These are phyloP conservation scores for Morone saxatilis DNA, from an alignment of 2,113 vertebrate genomes.

Conservation along the genomic window DNA sequence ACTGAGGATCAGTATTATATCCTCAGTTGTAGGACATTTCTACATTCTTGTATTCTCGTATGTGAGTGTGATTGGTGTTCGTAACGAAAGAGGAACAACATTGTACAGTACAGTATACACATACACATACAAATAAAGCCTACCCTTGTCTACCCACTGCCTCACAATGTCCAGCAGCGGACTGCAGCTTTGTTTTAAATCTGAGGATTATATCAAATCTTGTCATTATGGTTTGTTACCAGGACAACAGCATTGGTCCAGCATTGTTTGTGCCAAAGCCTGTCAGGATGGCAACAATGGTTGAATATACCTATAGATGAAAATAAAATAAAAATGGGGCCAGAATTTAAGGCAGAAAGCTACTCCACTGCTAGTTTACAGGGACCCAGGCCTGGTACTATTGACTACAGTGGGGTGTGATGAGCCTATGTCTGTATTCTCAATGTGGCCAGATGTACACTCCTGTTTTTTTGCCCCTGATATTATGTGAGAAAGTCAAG, in stretches of 20 bases:
- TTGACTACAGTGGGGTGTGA: conserved; percentile 31
- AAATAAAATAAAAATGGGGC: conserved; percentile 44
- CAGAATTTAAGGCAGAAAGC: conserved; percentile 21
- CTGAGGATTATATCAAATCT: conserved; percentile 65
- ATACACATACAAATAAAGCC: conserved; percentile 34
- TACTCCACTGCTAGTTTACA: conserved; percentile 27
- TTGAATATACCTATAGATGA: conserved; percentile 34
- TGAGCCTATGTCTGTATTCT: conserved; percentile 40
- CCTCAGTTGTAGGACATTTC: background rate
- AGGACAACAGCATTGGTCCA: conserved; percentile 65
- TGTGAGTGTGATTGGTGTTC: background rate
- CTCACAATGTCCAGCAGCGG: conserved; percentile 52
- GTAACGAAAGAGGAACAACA: background rate
- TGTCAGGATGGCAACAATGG: conserved; percentile 9
- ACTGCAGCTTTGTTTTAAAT: conserved; percentile 65
- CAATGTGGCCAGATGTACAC: conserved; percentile 17
- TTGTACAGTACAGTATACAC: background rate
- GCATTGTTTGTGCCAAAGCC: conserved; percentile 41
- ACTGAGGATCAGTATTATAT: background rate
- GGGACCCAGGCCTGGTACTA: background rate
- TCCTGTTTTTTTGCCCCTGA: conserved; percentile 29
- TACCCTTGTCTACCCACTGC: conserved; percentile 20
- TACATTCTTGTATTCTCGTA: background rate
- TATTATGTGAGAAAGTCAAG: conserved; percentile 56
- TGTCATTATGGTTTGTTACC: conserved; percentile 75